A percentile compares a stretch with the other conserved stretches of the same genome.
Conservation (phyloP, 1,140 invertebrate genomes). For the Harpegnathos saltator region DNA sequence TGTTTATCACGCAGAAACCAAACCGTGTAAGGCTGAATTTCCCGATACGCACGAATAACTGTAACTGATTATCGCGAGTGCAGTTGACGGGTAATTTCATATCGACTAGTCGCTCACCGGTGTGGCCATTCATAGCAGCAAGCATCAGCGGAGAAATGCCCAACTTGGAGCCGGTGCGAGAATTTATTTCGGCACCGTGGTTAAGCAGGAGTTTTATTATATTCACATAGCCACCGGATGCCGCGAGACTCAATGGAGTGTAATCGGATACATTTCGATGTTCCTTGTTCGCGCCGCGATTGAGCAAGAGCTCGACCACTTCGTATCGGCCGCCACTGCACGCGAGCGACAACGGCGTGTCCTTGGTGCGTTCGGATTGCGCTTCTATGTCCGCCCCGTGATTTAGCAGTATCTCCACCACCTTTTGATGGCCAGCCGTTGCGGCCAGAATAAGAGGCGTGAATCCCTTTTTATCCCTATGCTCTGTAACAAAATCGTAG, state of each 20-base stretch:
- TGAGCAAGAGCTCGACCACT: conserved; percentile 97
- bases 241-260: conserved; percentile 98
- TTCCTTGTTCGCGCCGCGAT: conserved; percentile 97
- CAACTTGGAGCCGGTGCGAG: conserved; percentile 97
- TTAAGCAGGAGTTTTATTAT: conserved; percentile 98
- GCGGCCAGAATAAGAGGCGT: conserved; percentile 98
- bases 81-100: conserved; percentile 7
- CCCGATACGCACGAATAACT: not conserved
- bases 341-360: conserved; percentile 98
- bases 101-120: conserved; percentile 83
- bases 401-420: conserved; percentile 97
- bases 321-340: conserved; percentile 99
- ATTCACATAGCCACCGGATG: conserved; percentile 99
- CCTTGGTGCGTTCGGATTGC: conserved; percentile 99
- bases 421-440: conserved; percentile 98
- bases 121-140: conserved; percentile 99
- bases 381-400: conserved; percentile 98
- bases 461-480: conserved; percentile 99
- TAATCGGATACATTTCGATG: conserved; percentile 99
- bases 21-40: not conserved
- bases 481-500: conserved; percentile 87
- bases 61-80: not conserved
- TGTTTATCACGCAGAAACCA: conserved; percentile 11
- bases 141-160: conserved; percentile 99
- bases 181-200: conserved; percentile 99